phyloP scores from a whole-genome alignment of 2,888 invertebrate genomes.

The Agyllia agylla region DNA sequence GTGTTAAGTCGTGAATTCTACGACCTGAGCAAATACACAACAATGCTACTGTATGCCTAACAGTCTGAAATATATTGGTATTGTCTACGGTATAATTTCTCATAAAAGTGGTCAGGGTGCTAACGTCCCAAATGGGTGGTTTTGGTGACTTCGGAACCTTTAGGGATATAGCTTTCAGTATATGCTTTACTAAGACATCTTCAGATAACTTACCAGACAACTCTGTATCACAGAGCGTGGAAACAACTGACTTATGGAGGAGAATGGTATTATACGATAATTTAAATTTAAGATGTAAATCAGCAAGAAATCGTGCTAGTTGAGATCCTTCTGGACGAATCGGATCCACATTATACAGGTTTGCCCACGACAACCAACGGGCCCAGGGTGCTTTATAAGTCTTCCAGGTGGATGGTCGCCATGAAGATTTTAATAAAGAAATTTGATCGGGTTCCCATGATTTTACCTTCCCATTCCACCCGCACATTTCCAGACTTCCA shows the following conservation, averaged over 20 bases:
- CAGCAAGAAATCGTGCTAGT: not conserved
- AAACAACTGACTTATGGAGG: not conserved
- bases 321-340: not conserved
- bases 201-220: not conserved
- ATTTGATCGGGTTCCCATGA: not conserved
- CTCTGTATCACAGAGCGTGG: not conserved
- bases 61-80: not conserved
- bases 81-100: not conserved
- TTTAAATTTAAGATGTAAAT: not conserved
- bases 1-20: not conserved
- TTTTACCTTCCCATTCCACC: conserved; percentile 21
- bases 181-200: not conserved
- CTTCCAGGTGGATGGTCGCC: not conserved
- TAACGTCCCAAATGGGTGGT: not conserved
- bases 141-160: not conserved
- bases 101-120: not conserved
- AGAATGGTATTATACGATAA: not conserved
- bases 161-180: not conserved
- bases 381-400: not conserved
- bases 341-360: not conserved
- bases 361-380: not conserved
- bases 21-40: not conserved
- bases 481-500: conserved; percentile 43
- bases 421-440: not conserved
- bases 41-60: not conserved